A percentile compares a stretch with the other conserved stretches of the same genome.
phyloP scores from a whole-genome alignment of 2,113 vertebrate species.

The Seriola aureovittata region DNA sequence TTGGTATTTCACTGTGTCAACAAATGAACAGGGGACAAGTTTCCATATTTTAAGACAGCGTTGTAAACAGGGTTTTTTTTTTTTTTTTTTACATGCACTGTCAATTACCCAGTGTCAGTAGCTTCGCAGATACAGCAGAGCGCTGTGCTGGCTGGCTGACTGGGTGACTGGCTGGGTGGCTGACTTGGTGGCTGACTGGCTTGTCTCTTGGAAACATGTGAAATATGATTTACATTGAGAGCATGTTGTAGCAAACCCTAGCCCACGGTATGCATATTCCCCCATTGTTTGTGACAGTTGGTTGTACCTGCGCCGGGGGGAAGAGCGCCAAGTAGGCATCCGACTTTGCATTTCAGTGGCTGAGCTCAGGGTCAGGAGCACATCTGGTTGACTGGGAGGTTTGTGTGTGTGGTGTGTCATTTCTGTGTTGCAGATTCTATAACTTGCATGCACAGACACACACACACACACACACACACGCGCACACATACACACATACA shows the following conservation, averaged over 20 bases:
- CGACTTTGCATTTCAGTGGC: slow-evolving; percentile 82
- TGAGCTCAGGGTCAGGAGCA: slow-evolving; percentile 81
- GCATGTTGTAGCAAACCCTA: slow-evolving; percentile 82
- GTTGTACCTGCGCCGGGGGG: slow-evolving; percentile 71
- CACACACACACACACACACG: slow-evolving; percentile 19
- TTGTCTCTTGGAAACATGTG: slow-evolving; percentile 76
- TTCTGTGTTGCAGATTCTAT: slow-evolving; percentile 56
- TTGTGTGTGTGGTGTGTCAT: slow-evolving; percentile 63
- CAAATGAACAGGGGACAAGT: slow-evolving; percentile 68
- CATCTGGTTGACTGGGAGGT: slow-evolving; percentile 80
- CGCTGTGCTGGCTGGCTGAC: slow-evolving; percentile 41
- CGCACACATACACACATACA: slow-evolving; percentile 20
- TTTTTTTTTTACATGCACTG: slow-evolving; percentile 51
- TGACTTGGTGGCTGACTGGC: slow-evolving; percentile 75
- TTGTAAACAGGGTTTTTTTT: slow-evolving; percentile 56
- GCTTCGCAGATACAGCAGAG: slow-evolving; percentile 51
- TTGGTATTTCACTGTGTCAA: slow-evolving; percentile 73
- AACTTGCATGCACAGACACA: slow-evolving; percentile 23
- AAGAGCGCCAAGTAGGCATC: slow-evolving; percentile 69
- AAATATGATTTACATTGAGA: slow-evolving; percentile 84
- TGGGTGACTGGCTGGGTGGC: slow-evolving; percentile 63
- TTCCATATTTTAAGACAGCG: slow-evolving; percentile 69
- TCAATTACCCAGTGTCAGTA: slow-evolving; percentile 75
- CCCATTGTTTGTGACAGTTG: slow-evolving; percentile 85
- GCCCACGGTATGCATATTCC: slow-evolving; percentile 79